Evolutionary conservation across 2,888 invertebrate species (phyloP), one percentile per base, ranked within the genome.

Genomic region (Nymphalis c-album): DNA sequence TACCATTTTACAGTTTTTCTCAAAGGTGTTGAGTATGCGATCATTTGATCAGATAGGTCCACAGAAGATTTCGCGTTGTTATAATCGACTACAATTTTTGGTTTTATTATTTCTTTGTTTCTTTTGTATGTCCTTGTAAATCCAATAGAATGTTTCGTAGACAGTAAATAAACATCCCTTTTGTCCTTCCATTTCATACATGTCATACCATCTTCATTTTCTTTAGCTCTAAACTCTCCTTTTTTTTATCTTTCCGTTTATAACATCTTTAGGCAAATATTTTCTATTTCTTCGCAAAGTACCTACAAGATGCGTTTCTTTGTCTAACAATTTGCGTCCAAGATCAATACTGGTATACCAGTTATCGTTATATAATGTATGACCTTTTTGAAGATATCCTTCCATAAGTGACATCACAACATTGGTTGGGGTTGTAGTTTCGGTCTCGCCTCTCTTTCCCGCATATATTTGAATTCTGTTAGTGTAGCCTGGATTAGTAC

Each of bases 231-330:
- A n/a, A n/a, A n/a, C n/a, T n/a, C n/a, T n/a, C n/a, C n/a, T n/a
- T n/a, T n/a, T n/a, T n/a, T n/a, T n/a, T n/a, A n/a, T n/a, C n/a
- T 72, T 75, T 64, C 26, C 69, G 60, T 53, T 62, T 66, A 75
- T 72, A 17, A 77, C 72, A 46, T 51, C 22, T 66, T 76, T 77
- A 53, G 77, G 78, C 18, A 76, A 67, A 63, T 73, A 55, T 71
- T 72, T 76, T 50, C 75, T 61, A 53, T 76, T 75, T 61, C 61
- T 68, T 48, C 67, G 46, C 47, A 70, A 58, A 20, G 71, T 75
- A 8, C 73, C 72, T 5, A 73, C 63, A 55, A 73, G 63, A 61
- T 71, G 71, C 71, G 73, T 70, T 72, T 74, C 71, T 71, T 59
- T 60, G 45, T 65, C 61, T 58, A 60, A 50, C 50, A 64, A 20